Evolutionary conservation across 2,888 invertebrate species (phyloP).

Genomic region (Carpatolechia fugitivella): DNA sequence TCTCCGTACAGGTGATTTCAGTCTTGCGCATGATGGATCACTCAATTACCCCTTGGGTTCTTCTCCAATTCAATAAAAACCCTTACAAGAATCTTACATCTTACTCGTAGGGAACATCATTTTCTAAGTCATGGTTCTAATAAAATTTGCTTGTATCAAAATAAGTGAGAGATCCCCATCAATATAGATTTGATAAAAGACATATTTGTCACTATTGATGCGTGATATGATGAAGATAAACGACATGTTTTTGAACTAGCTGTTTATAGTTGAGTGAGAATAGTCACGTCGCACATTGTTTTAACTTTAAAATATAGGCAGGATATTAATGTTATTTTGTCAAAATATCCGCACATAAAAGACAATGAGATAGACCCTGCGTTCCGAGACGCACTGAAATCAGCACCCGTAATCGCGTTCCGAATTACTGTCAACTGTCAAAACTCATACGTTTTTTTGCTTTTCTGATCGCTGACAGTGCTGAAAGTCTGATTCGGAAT

Average conservation of each 20-base stretch:
- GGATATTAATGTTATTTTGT: not conserved
- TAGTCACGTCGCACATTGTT: no score
- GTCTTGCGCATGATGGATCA: constrained; percentile 34
- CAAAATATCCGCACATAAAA: no score
- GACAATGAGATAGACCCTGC: no score
- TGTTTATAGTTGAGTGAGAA: no score
- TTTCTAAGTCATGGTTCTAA: constrained; percentile 15
- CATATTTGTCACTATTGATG: constrained; percentile 29
- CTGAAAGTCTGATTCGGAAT: no score
- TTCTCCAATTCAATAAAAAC: not conserved
- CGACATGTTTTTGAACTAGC: not conserved
- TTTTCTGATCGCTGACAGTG: no score
- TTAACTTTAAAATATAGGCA: no score
- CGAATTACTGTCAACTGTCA: no score
- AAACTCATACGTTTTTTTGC: no score
- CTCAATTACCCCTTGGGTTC: constrained; percentile 33
- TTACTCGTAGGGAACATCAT: not conserved
- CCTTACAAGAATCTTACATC: not conserved
- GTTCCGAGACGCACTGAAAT: no score
- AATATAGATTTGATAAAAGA: constrained; percentile 29
- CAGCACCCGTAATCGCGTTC: no score
- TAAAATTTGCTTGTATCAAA: constrained; percentile 5
- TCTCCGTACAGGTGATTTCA: constrained; percentile 28
- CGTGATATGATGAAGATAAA: constrained; percentile 15
- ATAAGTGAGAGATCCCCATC: constrained; percentile 24